phyloP scores from a whole-genome alignment of 2,113 vertebrate genomes.

The Prochilodus magdalenae region DNA sequence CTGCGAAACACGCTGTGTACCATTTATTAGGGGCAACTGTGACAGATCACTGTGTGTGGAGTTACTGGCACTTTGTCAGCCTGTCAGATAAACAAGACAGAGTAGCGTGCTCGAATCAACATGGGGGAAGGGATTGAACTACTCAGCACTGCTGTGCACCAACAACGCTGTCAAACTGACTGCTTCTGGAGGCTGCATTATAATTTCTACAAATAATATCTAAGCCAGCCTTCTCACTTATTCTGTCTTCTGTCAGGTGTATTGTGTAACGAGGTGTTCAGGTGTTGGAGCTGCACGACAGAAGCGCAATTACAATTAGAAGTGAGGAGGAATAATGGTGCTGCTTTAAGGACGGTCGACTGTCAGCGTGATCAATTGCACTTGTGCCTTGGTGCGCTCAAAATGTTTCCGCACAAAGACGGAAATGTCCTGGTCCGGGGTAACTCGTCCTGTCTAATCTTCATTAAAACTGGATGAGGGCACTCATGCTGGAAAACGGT shows the following conservation, averaged over 20 bases:
- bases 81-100: constrained; percentile 28
- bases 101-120: constrained; percentile 1
- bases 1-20: background rate
- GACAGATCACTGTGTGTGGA: background rate
- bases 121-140: background rate
- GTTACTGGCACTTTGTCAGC: constrained; percentile 5
- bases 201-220: constrained; percentile 5
- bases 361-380: background rate
- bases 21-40: constrained; percentile 26
- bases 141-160: background rate
- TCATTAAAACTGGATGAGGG: constrained; percentile 12
- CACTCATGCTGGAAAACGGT: background rate
- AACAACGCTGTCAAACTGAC: background rate
- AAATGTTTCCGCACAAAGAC: background rate
- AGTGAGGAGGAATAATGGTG: background rate
- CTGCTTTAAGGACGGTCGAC: background rate
- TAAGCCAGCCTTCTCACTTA: background rate
- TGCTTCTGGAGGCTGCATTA: background rate
- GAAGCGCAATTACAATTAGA: background rate
- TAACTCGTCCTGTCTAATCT: background rate
- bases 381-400: background rate
- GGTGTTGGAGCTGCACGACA: background rate
- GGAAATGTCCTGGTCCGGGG: background rate
- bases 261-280: background rate
- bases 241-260: background rate